Base-by-base conservation (phyloP, 2,888 invertebrate species). In the Phaonia tiefii region DNA sequence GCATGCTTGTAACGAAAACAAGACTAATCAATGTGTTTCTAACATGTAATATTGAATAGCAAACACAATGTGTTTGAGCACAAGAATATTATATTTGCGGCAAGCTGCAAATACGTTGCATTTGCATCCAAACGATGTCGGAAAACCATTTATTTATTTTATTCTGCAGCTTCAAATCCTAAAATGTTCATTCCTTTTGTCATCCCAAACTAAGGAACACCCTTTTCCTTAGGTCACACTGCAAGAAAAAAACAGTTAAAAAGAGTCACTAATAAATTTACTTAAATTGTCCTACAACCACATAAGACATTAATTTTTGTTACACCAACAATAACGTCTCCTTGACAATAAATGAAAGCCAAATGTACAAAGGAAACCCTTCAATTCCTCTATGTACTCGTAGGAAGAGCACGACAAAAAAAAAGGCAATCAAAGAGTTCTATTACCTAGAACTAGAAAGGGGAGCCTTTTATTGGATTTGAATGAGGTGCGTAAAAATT, bases 211-310 rank as follows among this genome's bases (percentile, higher is more conserved):
- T 31, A 31, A 8, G 3, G n/a, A 42, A 42, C 11, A 39, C 42
- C 17, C 63, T 37, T 63, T 63, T 8, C n/a, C n/a, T n/a, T n/a
- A n/a, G n/a, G n/a, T n/a, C 10, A 11, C 15, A 20, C 13, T n/a
- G 26, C n/a, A 39, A n/a, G n/a, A n/a, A 58, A 31, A 60, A 60
- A 51, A 10, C 11, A 8, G 31, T 31, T 31, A 31, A 79, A 80
- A 76, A 73, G 65, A 77, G 80, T 65, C 76, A 70, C 80, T 70
- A 80, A 80, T 80, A 80, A 80, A 80, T 80, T 80, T 74, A 17
- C 80, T 80, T 77, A 77, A 80, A 80, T 80, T n/a, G n/a, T n/a
- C n/a, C 76, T 71, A 71, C 70, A 77, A 80, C 80, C 70, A 74
- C 80, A 74, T 77, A 74, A 80, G 76, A 77, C 76, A 80, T 80